Evolutionary conservation across 2,888 invertebrate genomes (phyloP), one percentile per base, ranked within the genome.

Genomic region (Sericinus montela): DNA sequence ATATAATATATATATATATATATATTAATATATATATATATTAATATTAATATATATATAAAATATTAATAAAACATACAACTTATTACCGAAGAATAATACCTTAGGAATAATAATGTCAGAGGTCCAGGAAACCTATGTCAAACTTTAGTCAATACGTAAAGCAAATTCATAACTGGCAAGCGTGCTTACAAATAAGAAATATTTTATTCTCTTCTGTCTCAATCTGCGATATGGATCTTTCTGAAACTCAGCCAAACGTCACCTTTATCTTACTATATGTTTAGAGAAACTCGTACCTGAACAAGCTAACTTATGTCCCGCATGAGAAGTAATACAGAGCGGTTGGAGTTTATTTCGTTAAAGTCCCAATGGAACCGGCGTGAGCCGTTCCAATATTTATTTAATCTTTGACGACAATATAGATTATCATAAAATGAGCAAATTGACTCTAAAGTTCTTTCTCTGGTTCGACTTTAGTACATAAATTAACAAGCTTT

Each of bases 191-290:
- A 8, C 25, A 25, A 25, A 2, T 4, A 30, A 41, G 44, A 7
- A 25, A 43, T 2, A 34, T 35, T 25, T n/a, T 19, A 11, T 16
- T 5, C 1, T 44, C 10, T 38, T 36, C 36, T 36, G 16, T 16
- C 28, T 11, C 9, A 36, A 29, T 36, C 8, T 41, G 11, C 14
- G 9, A 19, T 29, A 29, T 10, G 29, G 3, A 47, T 29, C 15
- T 4, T 35, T 8, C 36, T 41, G 41, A 36, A 47, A 28, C 29
- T 29, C 10, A 14, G 41, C 47, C 41, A 47, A 47, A 47, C 19
- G 47, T 41, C 40, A 41, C 35, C 29, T 36, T 41, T 41, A 47
- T 47, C 47, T 41, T 25, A 30, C 16, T 47, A 41, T 47, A 41
- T 47, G 29, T 47, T 47, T 36, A 35, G 35, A 10, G 29, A 29